A percentile compares a stretch with the other conserved stretches of the same genome.
Conservation (phyloP, 2,888 invertebrate genomes). For the Schizaphis graminum region DNA sequence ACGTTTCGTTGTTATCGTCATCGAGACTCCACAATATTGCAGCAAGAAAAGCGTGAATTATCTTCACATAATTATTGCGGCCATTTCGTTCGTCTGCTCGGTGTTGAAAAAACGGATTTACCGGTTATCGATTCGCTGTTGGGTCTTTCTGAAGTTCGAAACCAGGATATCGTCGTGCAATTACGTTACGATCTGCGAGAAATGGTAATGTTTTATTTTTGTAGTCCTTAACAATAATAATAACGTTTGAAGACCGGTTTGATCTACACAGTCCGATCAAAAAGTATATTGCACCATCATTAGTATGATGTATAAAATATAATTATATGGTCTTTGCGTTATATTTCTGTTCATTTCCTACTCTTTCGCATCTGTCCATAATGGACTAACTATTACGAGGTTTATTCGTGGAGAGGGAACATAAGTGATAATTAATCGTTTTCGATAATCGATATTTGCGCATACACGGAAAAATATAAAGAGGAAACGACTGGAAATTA, state of each 20-base stretch:
- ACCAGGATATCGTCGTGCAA: constrained; percentile 62
- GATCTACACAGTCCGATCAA: not conserved
- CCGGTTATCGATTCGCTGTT: constrained; percentile 3
- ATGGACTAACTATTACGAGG: not conserved
- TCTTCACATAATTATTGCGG: not conserved
- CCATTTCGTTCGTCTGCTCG: not conserved
- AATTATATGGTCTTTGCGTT: not conserved
- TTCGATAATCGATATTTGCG: not conserved
- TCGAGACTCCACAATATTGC: not conserved
- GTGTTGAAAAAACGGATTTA: not conserved
- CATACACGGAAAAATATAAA: not conserved
- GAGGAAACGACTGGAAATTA: not conserved
- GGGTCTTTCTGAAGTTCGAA: constrained; percentile 10
- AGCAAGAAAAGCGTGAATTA: not conserved
- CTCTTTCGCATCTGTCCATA: not conserved
- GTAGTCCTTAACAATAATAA: not conserved
- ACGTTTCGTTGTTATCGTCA: not conserved
- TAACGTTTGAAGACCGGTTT: not conserved
- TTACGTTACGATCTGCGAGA: constrained; percentile 56
- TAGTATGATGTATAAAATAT: not conserved
- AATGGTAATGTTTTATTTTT: constrained; percentile 39
- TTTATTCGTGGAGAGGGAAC: not conserved
- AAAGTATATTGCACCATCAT: not conserved
- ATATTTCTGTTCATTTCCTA: not conserved
- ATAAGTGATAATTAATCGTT: not conserved